Conservation (phyloP, 2,888 invertebrate species). For the Himalopsyche tibetana region DNA sequence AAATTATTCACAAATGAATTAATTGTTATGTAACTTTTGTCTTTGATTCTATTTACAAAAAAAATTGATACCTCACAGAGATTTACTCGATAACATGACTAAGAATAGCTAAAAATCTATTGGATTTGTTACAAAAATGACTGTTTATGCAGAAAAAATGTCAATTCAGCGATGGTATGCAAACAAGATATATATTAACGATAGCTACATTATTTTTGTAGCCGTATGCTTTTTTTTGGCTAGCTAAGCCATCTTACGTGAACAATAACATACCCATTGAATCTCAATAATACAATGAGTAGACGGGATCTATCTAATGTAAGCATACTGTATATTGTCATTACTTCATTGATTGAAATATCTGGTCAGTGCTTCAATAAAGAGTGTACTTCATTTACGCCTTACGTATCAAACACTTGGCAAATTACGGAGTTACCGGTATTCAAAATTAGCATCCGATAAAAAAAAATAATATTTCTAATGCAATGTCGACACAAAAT, state of each 20-base stretch:
- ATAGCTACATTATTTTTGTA: slow-evolving; percentile 24
- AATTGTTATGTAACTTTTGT: too few relatives aligned
- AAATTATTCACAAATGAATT: too few relatives aligned
- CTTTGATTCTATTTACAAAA: too few relatives aligned
- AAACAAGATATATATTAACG: slow-evolving; percentile 2
- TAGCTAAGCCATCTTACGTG: not conserved
- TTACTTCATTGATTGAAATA: slow-evolving; percentile 30
- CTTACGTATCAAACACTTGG: not conserved
- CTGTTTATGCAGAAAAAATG: not conserved
- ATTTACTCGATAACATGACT: too few relatives aligned
- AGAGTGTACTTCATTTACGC: slow-evolving; percentile 8
- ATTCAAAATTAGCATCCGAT: too few relatives aligned
- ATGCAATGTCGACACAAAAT: too few relatives aligned
- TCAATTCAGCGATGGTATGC: not conserved
- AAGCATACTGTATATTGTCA: slow-evolving; percentile 21
- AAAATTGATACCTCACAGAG: too few relatives aligned
- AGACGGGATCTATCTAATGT: slow-evolving; percentile 4
- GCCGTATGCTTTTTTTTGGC: slow-evolving; percentile 19
- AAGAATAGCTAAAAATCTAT: too few relatives aligned
- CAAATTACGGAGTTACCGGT: not conserved
- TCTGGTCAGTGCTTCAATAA: slow-evolving; percentile 30
- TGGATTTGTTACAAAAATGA: not conserved
- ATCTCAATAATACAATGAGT: not conserved
- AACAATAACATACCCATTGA: slow-evolving; percentile 1
- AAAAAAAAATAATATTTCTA: too few relatives aligned